Conservation (phyloP, 2,113 vertebrate species). For the Canis aureus region DNA sequence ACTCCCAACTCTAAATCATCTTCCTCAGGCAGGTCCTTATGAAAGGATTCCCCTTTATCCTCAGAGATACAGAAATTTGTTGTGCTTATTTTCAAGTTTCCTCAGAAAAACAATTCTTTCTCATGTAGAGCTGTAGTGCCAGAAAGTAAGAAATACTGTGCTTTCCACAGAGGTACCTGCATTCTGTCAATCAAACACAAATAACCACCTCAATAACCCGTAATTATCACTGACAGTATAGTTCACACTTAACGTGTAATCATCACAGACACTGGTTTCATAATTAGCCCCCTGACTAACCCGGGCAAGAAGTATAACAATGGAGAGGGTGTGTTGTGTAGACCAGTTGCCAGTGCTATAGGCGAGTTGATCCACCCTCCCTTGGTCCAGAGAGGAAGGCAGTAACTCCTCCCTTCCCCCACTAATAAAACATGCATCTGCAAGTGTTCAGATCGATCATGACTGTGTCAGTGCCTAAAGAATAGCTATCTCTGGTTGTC, state of each 20-base stretch:
- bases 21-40: background rate
- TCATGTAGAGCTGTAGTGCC: background rate
- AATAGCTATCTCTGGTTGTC: conserved; percentile 24
- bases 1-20: background rate
- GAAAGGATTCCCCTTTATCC: background rate
- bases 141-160: conserved; percentile 4
- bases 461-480: conserved; percentile 35
- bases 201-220: conserved; percentile 72
- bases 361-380: conserved; percentile 67
- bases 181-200: conserved; percentile 74
- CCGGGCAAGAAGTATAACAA: conserved; percentile 52
- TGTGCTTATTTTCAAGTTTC: background rate
- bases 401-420: background rate
- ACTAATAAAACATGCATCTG: conserved; percentile 74
- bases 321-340: conserved; percentile 38
- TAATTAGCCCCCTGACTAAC: conserved; percentile 71
- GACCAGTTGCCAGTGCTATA: conserved; percentile 56
- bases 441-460: conserved; percentile 49
- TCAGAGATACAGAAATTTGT: background rate
- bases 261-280: conserved; percentile 73
- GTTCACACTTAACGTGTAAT: conserved; percentile 80
- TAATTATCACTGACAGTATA: conserved; percentile 77
- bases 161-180: background rate
- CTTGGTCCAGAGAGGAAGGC: conserved; percentile 46
- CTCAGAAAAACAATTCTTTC: conserved; percentile 19